Evolutionary conservation across 2,888 invertebrate species (phyloP).

Genomic region (Polylopha cassiicola): DNA sequence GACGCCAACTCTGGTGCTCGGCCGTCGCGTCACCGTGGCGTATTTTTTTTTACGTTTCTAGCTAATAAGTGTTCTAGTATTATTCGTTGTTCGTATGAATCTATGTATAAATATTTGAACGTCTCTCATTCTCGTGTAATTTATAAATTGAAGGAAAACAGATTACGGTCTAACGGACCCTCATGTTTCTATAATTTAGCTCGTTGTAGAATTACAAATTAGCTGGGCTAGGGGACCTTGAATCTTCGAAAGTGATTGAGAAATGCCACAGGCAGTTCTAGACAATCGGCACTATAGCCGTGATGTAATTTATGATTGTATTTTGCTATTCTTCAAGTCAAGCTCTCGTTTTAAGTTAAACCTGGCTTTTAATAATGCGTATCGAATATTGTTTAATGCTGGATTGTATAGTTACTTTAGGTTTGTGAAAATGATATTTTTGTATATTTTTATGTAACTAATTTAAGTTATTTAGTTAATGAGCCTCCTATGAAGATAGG

Average conservation of each 20-base stretch:
- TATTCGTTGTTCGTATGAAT: slow-evolving; percentile 77
- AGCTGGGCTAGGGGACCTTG: slow-evolving; percentile 78
- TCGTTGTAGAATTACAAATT: slow-evolving; percentile 74
- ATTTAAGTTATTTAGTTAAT: slow-evolving; percentile 71
- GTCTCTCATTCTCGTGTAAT: slow-evolving; percentile 76
- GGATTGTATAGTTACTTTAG: slow-evolving; percentile 74
- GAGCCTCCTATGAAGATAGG: slow-evolving; percentile 48
- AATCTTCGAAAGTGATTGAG: slow-evolving; percentile 65
- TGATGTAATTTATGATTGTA: slow-evolving; percentile 63
- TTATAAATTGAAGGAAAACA: slow-evolving; percentile 70
- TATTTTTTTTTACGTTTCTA: slow-evolving; percentile 60
- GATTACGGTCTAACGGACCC: slow-evolving; percentile 47
- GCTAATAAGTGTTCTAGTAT: slow-evolving; percentile 75
- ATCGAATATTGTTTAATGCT: slow-evolving; percentile 72
- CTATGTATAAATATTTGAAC: slow-evolving; percentile 77
- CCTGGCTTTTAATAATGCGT: slow-evolving; percentile 73
- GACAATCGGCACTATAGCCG: slow-evolving; percentile 77
- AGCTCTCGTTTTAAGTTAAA: slow-evolving; percentile 75
- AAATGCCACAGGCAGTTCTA: slow-evolving; percentile 73
- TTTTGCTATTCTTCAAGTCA: slow-evolving; percentile 68
- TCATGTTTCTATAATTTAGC: slow-evolving; percentile 69
- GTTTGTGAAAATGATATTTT: slow-evolving; percentile 77
- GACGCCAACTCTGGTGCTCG: slow-evolving; percentile 60
- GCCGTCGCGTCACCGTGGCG: slow-evolving; percentile 64
- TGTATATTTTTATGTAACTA: slow-evolving; percentile 76